A percentile compares a stretch with the other conserved stretches of the same genome.
Evolutionary conservation across 2,888 invertebrate genomes (phyloP).

Genomic region (Platerodrilus igneus): DNA sequence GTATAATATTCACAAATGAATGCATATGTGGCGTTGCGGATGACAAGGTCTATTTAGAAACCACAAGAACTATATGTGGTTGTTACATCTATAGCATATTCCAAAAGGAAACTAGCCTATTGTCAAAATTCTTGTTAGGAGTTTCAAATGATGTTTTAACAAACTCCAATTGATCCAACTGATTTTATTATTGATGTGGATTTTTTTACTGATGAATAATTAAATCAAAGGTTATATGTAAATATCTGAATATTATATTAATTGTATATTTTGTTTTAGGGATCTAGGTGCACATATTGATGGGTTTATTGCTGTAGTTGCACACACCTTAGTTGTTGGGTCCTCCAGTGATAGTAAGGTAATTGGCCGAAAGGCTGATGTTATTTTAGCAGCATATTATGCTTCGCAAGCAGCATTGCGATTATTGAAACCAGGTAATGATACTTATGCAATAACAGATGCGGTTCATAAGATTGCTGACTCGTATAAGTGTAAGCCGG

Average conservation of each 20-base stretch:
- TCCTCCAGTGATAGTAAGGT: constrained; percentile 68
- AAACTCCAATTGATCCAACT: constrained; percentile 38
- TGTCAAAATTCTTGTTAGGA: too few species aligned
- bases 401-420: constrained; percentile 94
- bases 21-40: background rate
- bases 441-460: constrained; percentile 87
- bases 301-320: constrained; percentile 97
- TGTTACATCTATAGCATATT: too few species aligned
- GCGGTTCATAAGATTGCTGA: constrained; percentile 90
- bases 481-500: constrained; percentile 92
- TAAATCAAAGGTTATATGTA: background rate
- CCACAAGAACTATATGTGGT: background rate
- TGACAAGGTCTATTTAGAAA: background rate
- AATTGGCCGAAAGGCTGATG: constrained; percentile 88
- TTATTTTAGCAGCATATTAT: constrained; percentile 88
- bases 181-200: constrained; percentile 23
- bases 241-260: background rate
- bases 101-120: too few species aligned
- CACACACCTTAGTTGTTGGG: constrained; percentile 90
- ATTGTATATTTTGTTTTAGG: constrained; percentile 52
- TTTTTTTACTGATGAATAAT: background rate
- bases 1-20: background rate
- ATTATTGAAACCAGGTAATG: constrained; percentile 85
- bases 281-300: constrained; percentile 98
- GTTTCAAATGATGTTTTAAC: constrained; percentile 17